Percentiles rank a stretch among this genome's conserved stretches.
These are phyloP conservation scores for Molothrus aeneus DNA, from an alignment of 2,797 vertebrate genomes.

Conservation along the genomic window DNA sequence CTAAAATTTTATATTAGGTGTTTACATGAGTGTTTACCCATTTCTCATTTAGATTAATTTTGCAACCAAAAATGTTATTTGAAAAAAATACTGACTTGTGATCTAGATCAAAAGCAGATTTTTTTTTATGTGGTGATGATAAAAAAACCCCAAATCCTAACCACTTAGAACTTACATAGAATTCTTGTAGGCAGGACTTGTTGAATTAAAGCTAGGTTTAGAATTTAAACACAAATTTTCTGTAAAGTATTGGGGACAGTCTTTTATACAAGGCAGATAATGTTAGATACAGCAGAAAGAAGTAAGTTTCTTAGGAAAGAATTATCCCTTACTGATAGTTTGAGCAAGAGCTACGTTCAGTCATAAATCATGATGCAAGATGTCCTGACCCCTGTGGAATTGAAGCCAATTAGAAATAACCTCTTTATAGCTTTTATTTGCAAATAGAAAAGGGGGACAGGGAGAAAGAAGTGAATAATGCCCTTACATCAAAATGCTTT, in stretches of 20 bases:
- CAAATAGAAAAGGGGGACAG: not conserved
- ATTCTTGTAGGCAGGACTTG: not conserved
- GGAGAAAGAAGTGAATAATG: not conserved
- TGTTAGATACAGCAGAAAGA: not conserved
- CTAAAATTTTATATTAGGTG: not conserved
- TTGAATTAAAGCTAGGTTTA: not conserved
- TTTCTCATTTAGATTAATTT: not conserved
- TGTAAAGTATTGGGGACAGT: not conserved
- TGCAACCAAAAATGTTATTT: not conserved
- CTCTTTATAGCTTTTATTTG: not conserved
- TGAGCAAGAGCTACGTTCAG: not conserved
- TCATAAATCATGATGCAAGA: not conserved
- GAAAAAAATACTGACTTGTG: not conserved
- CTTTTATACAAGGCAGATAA: not conserved
- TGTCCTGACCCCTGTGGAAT: not conserved
- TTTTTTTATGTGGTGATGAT: not conserved
- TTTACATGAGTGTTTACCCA: not conserved
- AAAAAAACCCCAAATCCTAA: not conserved
- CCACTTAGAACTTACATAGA: not conserved
- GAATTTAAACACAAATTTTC: not conserved
- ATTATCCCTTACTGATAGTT: not conserved
- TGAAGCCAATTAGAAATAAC: not conserved
- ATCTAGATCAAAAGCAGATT: not conserved
- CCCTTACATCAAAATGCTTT: not conserved
- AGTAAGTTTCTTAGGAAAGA: not conserved